Evolutionary conservation across 2,888 invertebrate genomes (phyloP), one percentile per base, ranked within the genome.

Genomic region (Perizoma flavofasciatum): DNA sequence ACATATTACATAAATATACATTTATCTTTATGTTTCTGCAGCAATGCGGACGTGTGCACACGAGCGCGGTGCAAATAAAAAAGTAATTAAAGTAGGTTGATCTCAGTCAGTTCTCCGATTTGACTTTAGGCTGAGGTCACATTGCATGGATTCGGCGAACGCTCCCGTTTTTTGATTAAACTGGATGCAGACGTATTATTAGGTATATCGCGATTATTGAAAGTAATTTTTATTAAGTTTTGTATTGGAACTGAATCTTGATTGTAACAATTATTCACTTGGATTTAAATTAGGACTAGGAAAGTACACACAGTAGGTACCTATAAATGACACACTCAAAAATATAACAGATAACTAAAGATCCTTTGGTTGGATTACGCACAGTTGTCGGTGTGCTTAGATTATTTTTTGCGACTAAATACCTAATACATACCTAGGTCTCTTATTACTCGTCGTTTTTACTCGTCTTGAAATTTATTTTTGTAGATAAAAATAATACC

Each of bases 171-270:
- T 77, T 74, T 78, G 74, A 70, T 59, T 67, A 68, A 69, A 65
- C 67, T 70, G 67, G 64, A 68, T 67, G 40, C 75, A 82, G 77
- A 82, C 83, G 68, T 85, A 75, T 82, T 83, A 86, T 87, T 87
- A n/a, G n/a, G n/a, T n/a, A 88, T 81, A 73, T 79, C 66, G 72
- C 76, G 75, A 85, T 86, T 83, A 84, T 71, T 77, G 77, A 80
- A 76, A 72, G 73, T 74, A 70, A 73, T 74, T 74, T 69, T 75
- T 75, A 73, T 66, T 71, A 61, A 40, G 50, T 49, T 32, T 72
- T 69, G 71, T 67, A 72, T 59, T 61, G 69, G 58, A 63, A 63
- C 59, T 57, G 61, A 35, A n/a, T 10, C n/a, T n/a, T n/a, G n/a
- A 41, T 53, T 34, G 44, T 41, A 33, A 7, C 33, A 6, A 40